These are phyloP conservation scores for Bergia puertoricense DNA, from an alignment of 92 coral and sea anemone species.

Conservation along the genomic window DNA sequence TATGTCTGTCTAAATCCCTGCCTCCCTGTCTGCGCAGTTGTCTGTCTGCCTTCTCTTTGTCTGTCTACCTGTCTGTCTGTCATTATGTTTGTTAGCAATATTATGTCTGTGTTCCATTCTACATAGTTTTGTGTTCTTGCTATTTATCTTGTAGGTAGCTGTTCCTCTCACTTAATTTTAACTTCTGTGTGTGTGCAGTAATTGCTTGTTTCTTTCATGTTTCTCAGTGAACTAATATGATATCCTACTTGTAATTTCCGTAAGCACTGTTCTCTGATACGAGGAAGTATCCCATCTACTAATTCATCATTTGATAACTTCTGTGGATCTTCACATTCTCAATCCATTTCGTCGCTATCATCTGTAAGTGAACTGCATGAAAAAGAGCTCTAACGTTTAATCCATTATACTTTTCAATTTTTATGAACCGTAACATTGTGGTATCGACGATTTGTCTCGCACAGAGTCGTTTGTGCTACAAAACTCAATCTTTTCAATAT, in stretches of 20 bases:
- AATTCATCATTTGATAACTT: not conserved
- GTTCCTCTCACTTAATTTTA: not conserved
- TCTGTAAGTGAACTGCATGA: slow-evolving; percentile 18
- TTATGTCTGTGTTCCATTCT: no score
- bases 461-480: not conserved
- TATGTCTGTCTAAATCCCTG: not conserved
- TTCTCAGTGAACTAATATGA: not conserved
- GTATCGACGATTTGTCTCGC: not conserved
- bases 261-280: slow-evolving; percentile 1
- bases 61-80: no score
- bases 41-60: not conserved
- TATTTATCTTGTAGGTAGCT: not conserved
- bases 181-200: not conserved
- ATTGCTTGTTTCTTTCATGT: not conserved
- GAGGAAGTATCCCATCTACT: not conserved
- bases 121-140: not conserved
- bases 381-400: not conserved
- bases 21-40: not conserved
- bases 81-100: not conserved
- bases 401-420: not conserved
- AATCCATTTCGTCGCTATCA: not conserved
- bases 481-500: no score
- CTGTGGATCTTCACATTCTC: not conserved
- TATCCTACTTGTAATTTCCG: not conserved
- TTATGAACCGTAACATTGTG: not conserved